Percentiles rank a stretch among this genome's conserved stretches.
phyloP scores from a whole-genome alignment of 2,113 vertebrate genomes.

The Sinocyclocheilus anshuiensis region DNA sequence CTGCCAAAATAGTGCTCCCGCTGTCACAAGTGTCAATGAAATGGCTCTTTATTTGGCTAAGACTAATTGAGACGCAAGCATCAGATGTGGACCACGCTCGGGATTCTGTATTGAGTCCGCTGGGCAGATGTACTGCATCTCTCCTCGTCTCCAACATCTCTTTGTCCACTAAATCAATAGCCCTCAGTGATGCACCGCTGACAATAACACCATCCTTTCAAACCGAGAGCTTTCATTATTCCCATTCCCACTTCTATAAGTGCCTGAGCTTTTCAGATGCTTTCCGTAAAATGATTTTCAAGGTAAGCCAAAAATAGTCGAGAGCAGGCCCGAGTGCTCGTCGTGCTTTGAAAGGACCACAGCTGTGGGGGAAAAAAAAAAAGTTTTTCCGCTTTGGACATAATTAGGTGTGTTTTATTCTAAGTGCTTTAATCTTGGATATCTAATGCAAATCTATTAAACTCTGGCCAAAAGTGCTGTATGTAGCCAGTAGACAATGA shows the following conservation, averaged over 20 bases:
- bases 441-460: constrained; percentile 18
- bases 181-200: constrained; percentile 41
- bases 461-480: not conserved
- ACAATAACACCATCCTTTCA: constrained; percentile 47
- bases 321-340: constrained; percentile 7
- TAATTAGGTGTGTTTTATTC: constrained; percentile 34
- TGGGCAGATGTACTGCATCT: constrained; percentile 37
- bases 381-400: constrained; percentile 6
- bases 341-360: not conserved
- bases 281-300: constrained; percentile 50
- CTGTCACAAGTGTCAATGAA: constrained; percentile 69
- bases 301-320: constrained; percentile 46
- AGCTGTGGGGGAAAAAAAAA: not conserved
- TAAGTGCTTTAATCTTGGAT: constrained; percentile 33
- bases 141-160: constrained; percentile 27
- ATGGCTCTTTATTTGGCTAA: constrained; percentile 65
- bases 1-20: constrained; percentile 69
- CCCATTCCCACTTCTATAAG: constrained; percentile 31
- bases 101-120: not conserved
- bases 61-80: constrained; percentile 60
- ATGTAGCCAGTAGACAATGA: not conserved
- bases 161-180: constrained; percentile 56
- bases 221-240: constrained; percentile 37
- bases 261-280: constrained; percentile 32
- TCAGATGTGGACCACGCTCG: constrained; percentile 59